Evolutionary conservation across 2,113 vertebrate genomes (phyloP), one percentile per base, ranked within the genome.

Genomic region (Psophia crepitans): DNA sequence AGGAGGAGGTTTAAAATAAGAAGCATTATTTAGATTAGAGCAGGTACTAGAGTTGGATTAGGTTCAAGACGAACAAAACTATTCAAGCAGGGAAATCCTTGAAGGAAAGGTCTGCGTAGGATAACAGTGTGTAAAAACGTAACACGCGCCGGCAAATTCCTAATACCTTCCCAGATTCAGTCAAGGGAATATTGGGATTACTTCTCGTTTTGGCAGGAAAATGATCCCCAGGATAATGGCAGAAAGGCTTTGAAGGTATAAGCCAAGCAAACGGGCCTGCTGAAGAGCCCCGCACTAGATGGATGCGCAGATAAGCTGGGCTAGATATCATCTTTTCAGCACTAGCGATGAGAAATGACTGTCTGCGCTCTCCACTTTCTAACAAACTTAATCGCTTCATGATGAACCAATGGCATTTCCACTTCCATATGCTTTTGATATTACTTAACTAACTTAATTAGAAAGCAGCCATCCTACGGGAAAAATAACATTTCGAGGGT

Each of bases 401-500:
- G 75, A 89, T 83, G 90, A 90, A 91, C 84, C n/a, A 9, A 84
- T 23, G 46, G 93, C 66, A 83, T 95, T 73, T 95, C 91, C 79
- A 44, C 64, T 89, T 69, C 85, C 96, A 96, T 60, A 44, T 83
- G 89, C 89, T 96, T 93, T 91, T 86, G 71, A 86, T 90, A 85
- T 84, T 66, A n/a, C 78, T 89, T 89, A 87, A 91, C 69, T 66
- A 91, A 83, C 76, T 33, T 75, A 68, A 95, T 94, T 92, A 95
- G 91, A 78, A 77, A 84, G 86, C 66, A 90, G 84, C 49, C 70
- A 91, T 84, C 75, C 85, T 80, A 83, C 84, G 94, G 51, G 76
- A 87, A 94, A 63, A 70, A 73, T 8, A 71, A 30, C 37, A 33
- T 64, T 43, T 46, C 43, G 90, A 93, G 79, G 43, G 57, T 54